phyloP scores from a whole-genome alignment of 2,888 invertebrate species.

The Hydrotaea cyrtoneurina region DNA sequence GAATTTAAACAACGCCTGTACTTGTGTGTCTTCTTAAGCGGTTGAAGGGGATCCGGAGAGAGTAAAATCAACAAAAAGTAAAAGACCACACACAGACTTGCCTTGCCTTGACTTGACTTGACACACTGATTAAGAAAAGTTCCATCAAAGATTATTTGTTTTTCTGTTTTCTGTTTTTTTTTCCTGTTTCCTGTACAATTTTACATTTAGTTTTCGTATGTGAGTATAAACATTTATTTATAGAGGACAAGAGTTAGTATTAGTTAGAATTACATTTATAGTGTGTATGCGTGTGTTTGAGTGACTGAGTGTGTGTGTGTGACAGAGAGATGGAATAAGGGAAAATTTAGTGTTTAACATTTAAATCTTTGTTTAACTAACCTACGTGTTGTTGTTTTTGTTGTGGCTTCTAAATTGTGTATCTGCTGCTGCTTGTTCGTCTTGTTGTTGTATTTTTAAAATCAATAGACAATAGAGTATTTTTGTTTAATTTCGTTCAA shows the following conservation, averaged over 20 bases:
- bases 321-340: constrained; percentile 6
- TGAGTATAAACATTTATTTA: constrained; percentile 15
- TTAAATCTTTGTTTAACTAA: constrained; percentile 54
- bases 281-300: background rate
- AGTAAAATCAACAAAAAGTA: constrained; percentile 3
- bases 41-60: background rate
- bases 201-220: constrained; percentile 4
- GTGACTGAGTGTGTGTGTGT: constrained; percentile 5
- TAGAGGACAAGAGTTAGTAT: background rate
- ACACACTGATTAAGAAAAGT: constrained; percentile 59
- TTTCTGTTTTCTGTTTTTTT: too few relatives aligned
- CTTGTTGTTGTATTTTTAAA: constrained; percentile 25
- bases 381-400: constrained; percentile 41
- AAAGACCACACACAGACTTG: constrained; percentile 47
- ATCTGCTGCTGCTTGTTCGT: constrained; percentile 24
- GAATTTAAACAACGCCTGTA: background rate
- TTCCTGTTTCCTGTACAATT: too few relatives aligned
- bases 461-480: constrained; percentile 61
- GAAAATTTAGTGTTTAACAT: constrained; percentile 44
- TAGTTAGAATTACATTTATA: too few relatives aligned
- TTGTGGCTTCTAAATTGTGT: background rate
- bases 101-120: too few relatives aligned
- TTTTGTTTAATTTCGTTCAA: constrained; percentile 43
- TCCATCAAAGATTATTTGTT: constrained; percentile 39
- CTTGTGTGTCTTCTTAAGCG: background rate